Evolutionary conservation across 2,888 invertebrate species (phyloP).

Genomic region (Cephus rjabovi): DNA sequence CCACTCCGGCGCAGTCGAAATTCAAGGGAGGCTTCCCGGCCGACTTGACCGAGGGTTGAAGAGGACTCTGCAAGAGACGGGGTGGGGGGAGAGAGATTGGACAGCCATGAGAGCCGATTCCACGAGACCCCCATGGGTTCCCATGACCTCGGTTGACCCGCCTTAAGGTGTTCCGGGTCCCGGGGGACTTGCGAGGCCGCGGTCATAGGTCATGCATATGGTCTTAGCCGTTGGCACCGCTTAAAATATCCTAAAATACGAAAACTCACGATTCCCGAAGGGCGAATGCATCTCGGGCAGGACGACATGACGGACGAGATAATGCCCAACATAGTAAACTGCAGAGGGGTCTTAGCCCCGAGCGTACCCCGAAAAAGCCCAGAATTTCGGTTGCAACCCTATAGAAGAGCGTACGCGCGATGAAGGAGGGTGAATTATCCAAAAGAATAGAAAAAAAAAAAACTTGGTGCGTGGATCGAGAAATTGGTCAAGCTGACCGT

Average conservation of each 20-base stretch:
- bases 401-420: conserved; percentile 13
- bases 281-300: conserved; percentile 22
- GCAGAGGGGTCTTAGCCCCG: too few species aligned
- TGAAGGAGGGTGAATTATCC: conserved; percentile 14
- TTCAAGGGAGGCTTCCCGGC: too few species aligned
- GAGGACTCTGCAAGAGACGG: too few species aligned
- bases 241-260: conserved; percentile 51
- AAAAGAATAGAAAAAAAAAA: too few species aligned
- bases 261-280: conserved; percentile 23
- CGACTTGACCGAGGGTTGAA: too few species aligned
- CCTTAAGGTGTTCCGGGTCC: conserved; percentile 42
- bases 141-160: conserved; percentile 61
- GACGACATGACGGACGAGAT: too few species aligned
- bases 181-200: conserved; percentile 34
- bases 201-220: conserved; percentile 56
- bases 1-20: too few species aligned
- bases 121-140: conserved; percentile 63
- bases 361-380: conserved; percentile 28
- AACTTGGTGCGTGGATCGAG: too few species aligned
- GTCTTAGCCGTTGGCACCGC: conserved; percentile 33
- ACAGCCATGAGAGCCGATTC: conserved; percentile 3
- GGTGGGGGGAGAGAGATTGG: too few species aligned
- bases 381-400: conserved; percentile 12
- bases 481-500: too few species aligned
- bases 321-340: too few species aligned